Percentiles rank a stretch among this genome's conserved stretches.
Evolutionary conservation across 2,797 vertebrate genomes (phyloP).

Genomic region (Alectoris magna): DNA sequence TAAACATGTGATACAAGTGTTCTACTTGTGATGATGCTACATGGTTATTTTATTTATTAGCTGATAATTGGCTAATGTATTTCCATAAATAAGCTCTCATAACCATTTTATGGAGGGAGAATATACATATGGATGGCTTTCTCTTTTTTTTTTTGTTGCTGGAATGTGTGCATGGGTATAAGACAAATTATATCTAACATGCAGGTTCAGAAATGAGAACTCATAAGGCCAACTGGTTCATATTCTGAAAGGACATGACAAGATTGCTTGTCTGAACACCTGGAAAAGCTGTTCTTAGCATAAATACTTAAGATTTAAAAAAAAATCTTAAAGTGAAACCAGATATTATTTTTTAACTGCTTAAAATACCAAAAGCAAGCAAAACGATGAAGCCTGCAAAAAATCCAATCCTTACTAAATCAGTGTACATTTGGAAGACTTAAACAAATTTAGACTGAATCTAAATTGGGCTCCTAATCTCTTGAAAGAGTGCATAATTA

Average conservation of each 20-base stretch:
- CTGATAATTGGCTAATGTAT: background rate
- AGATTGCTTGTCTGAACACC: background rate
- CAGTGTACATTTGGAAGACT: background rate
- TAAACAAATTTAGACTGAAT: background rate
- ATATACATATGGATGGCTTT: background rate
- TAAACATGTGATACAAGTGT: background rate
- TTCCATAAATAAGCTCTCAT: background rate
- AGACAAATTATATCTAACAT: background rate
- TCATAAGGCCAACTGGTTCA: background rate
- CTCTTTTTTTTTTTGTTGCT: background rate
- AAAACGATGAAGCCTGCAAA: fast-evolving
- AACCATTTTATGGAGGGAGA: background rate
- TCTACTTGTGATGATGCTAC: background rate
- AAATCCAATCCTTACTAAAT: background rate
- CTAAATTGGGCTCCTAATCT: background rate
- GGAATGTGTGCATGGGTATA: background rate
- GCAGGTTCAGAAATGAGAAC: background rate
- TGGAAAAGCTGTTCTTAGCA: background rate
- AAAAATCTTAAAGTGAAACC: background rate
- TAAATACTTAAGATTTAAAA: background rate
- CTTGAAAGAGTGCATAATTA: background rate
- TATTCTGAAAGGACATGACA: background rate
- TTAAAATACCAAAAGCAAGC: background rate
- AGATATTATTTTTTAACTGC: background rate
- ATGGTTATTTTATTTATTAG: too few species aligned